Evolutionary conservation across 2,113 vertebrate genomes (phyloP).

Genomic region (Pipa parva): DNA sequence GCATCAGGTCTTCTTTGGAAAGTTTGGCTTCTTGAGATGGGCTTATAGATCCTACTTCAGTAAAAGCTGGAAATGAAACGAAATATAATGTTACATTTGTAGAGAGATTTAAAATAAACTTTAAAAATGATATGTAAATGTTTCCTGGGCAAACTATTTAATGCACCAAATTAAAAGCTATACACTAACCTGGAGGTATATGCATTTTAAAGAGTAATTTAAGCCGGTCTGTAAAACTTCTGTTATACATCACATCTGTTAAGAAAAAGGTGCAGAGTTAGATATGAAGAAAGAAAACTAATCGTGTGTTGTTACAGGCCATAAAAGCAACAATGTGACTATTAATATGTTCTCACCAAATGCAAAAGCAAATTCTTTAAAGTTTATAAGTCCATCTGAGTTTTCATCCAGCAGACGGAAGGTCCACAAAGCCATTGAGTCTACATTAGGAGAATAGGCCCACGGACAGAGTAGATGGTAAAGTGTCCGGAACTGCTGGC

Average conservation of each 20-base stretch:
- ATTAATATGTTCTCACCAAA: conserved; percentile 66
- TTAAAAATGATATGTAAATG: background rate
- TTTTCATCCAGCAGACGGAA: conserved; percentile 87
- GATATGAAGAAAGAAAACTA: background rate
- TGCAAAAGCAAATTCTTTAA: conserved; percentile 83
- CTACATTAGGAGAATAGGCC: conserved; percentile 72
- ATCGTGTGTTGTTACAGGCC: background rate
- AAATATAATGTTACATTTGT: background rate
- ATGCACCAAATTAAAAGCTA: background rate
- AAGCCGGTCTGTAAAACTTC: conserved; percentile 91
- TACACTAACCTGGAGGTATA: conserved; percentile 82
- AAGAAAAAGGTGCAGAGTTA: conserved; percentile 27
- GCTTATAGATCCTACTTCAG: conserved; percentile 70
- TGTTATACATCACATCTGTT: conserved; percentile 83
- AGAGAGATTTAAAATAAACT: background rate
- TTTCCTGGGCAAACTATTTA: too few relatives aligned
- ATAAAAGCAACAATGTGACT: background rate
- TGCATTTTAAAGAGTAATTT: conserved; percentile 96
- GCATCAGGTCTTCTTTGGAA: conserved; percentile 79
- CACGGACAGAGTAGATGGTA: conserved; percentile 88
- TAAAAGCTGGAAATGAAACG: conserved; percentile 70
- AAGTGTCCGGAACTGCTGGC: conserved; percentile 82
- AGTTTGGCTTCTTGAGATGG: conserved; percentile 75
- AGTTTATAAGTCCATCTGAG: conserved; percentile 84
- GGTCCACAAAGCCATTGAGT: conserved; percentile 78